Evolutionary conservation across 2,797 vertebrate species (phyloP).

Genomic region (Champsocephalus esox): DNA sequence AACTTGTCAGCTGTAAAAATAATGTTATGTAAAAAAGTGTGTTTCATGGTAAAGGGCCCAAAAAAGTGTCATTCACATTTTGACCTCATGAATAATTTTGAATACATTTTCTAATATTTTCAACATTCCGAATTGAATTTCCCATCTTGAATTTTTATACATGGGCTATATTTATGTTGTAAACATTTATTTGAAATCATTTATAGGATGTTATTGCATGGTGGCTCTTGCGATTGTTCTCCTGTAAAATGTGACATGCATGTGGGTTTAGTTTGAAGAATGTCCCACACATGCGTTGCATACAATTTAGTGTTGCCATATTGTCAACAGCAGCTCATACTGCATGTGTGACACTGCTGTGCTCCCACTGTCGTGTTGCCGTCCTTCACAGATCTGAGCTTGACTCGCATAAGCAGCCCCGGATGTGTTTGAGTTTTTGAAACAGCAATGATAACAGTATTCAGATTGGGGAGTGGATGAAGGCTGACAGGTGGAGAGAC

Average conservation of each 20-base stretch:
- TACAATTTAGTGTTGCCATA: constrained; percentile 3
- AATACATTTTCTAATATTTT: background rate
- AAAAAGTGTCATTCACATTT: background rate
- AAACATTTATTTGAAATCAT: background rate
- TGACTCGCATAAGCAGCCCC: constrained; percentile 55
- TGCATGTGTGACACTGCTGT: constrained; percentile 14
- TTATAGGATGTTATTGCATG: background rate
- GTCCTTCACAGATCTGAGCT: constrained; percentile 36
- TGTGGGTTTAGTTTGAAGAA: constrained; percentile 22
- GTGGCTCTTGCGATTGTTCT: background rate
- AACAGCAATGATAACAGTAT: constrained; percentile 57
- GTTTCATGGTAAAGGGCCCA: background rate
- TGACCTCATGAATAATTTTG: background rate
- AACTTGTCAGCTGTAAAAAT: constrained; percentile 12
- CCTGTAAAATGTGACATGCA: background rate
- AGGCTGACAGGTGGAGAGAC: constrained; percentile 75
- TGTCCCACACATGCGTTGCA: background rate
- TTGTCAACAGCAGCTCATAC: constrained; percentile 33
- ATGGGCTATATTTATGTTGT: background rate
- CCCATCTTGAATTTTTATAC: background rate
- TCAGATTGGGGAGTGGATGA: constrained; percentile 60
- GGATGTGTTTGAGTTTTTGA: constrained; percentile 50
- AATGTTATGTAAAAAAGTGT: background rate
- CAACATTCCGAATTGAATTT: background rate
- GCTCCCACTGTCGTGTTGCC: constrained; percentile 36